A percentile compares a stretch with the other conserved stretches of the same genome.
Conservation (phyloP, 2,888 invertebrate genomes). For the Acanthosoma haemorrhoidale region DNA sequence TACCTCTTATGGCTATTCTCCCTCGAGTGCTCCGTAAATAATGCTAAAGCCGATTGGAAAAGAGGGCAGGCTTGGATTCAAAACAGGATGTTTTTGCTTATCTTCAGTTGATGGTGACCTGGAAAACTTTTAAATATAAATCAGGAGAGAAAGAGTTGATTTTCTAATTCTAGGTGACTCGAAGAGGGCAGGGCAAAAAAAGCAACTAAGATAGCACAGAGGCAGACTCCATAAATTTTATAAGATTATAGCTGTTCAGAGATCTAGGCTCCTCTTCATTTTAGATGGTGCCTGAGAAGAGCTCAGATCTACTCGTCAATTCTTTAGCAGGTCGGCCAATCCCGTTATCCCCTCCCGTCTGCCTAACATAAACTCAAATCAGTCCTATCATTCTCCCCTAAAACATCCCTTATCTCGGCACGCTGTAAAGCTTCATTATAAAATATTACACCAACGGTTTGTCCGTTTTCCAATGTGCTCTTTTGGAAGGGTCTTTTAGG, state of each 20-base stretch:
- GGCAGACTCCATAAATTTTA: background rate
- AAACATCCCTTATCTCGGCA: background rate
- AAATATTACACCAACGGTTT: background rate
- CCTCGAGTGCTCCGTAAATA: too few relatives aligned
- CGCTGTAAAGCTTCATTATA: background rate
- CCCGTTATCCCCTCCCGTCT: background rate
- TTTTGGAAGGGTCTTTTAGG: too few relatives aligned
- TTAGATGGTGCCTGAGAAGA: conserved; percentile 9
- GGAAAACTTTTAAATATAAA: background rate
- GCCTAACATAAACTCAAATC: conserved; percentile 10
- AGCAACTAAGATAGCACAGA: conserved; percentile 3
- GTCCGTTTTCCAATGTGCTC: too few relatives aligned
- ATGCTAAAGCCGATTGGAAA: too few relatives aligned
- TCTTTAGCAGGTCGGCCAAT: conserved; percentile 5
- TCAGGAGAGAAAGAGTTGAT: background rate
- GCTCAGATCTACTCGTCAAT: conserved; percentile 5
- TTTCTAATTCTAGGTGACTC: background rate
- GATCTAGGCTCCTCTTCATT: background rate
- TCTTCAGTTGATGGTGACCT: background rate
- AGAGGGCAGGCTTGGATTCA: background rate
- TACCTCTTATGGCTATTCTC: too few relatives aligned
- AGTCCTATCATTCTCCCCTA: conserved; percentile 1
- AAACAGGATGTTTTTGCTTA: background rate
- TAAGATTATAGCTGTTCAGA: conserved; percentile 4
- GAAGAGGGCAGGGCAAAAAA: background rate